Evolutionary conservation across 2,888 invertebrate genomes (phyloP).

Genomic region (Diloba caeruleocephala): DNA sequence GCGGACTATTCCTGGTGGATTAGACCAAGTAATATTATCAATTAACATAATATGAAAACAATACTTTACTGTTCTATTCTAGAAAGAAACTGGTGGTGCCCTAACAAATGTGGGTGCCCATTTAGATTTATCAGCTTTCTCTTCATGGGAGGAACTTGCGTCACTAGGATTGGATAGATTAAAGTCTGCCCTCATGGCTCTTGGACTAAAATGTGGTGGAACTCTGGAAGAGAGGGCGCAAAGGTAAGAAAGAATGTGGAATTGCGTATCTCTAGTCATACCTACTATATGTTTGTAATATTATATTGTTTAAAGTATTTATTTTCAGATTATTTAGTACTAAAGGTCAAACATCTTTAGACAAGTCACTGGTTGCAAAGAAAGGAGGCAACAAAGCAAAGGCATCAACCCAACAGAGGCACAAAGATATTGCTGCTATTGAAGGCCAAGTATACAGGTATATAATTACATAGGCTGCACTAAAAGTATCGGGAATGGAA

Average conservation of each 20-base stretch:
- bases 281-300: neutral
- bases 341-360: slow-evolving; percentile 97
- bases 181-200: slow-evolving; percentile 98
- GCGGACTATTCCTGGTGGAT: no score
- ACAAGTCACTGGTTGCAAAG: slow-evolving; percentile 97
- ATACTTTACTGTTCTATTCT: neutral
- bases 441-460: slow-evolving; percentile 97
- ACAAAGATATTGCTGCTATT: slow-evolving; percentile 95
- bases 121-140: slow-evolving; percentile 99
- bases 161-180: slow-evolving; percentile 98
- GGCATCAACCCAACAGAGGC: slow-evolving; percentile 89
- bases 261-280: neutral
- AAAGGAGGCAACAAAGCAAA: slow-evolving; percentile 92
- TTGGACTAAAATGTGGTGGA: slow-evolving; percentile 99
- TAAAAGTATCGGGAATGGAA: no score
- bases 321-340: slow-evolving; percentile 93
- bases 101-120: slow-evolving; percentile 98
- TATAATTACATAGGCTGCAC: no score
- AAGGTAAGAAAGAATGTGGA: slow-evolving; percentile 85
- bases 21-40: no score
- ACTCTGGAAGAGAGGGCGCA: slow-evolving; percentile 99
- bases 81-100: slow-evolving; percentile 98
- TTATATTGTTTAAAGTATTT: neutral
- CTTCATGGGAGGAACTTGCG: slow-evolving; percentile 98
- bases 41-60: no score